Evolutionary conservation across 2,113 vertebrate species (phyloP).

Genomic region (Cinclus mexicanus): DNA sequence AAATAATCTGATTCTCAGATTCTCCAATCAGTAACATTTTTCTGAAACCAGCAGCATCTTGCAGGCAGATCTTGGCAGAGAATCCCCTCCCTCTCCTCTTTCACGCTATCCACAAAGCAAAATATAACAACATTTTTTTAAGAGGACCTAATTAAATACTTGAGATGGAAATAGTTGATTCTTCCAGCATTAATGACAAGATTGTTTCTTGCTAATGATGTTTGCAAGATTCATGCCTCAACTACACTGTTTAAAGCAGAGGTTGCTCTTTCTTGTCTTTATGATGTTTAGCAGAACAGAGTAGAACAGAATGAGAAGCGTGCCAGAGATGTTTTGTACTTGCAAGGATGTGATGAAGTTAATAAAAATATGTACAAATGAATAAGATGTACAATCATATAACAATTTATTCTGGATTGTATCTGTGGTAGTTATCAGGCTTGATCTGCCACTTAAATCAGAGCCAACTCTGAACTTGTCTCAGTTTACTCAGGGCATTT

Average conservation of each 20-base stretch:
- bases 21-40: background rate
- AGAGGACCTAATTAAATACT: background rate
- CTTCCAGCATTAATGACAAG: background rate
- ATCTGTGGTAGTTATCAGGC: background rate
- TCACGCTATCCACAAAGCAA: background rate
- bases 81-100: background rate
- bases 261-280: background rate
- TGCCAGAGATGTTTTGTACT: background rate
- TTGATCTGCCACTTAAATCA: background rate
- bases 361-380: background rate
- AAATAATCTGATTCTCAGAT: background rate
- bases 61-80: background rate
- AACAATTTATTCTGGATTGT: background rate
- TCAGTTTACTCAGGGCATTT: background rate
- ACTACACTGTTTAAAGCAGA: background rate
- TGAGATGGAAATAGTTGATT: background rate
- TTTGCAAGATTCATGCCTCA: background rate
- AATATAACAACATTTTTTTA: background rate
- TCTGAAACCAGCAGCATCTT: background rate
- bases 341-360: background rate
- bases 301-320: background rate
- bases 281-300: background rate
- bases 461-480: background rate
- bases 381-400: background rate
- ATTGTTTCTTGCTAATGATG: background rate